Conservation (phyloP, 1,140 invertebrate genomes). For the Dendroctonus valens region DNA sequence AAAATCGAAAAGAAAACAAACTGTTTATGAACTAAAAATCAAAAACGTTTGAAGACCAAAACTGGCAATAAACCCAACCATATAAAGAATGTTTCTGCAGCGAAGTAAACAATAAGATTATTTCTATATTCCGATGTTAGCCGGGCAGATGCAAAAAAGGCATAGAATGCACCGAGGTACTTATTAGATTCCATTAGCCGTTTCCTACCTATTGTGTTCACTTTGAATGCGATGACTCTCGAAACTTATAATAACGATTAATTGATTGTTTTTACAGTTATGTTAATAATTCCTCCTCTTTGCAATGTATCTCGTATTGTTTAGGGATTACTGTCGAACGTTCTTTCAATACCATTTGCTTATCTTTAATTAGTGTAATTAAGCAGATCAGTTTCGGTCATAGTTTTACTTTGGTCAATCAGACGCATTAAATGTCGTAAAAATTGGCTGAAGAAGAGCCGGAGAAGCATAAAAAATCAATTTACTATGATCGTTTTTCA, state of each 20-base stretch:
- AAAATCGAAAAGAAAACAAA: too few species aligned
- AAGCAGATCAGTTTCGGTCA: too few species aligned
- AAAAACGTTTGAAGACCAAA: too few species aligned
- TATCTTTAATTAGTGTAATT: too few species aligned
- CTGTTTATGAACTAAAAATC: too few species aligned
- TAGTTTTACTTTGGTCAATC: too few species aligned
- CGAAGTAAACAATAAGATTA: conserved; percentile 11
- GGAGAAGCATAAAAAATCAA: conserved; percentile 16
- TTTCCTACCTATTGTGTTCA: conserved; percentile 31
- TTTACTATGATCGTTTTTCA: conserved; percentile 21
- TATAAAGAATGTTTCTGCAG: conserved; percentile 1
- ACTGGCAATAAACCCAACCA: too few species aligned
- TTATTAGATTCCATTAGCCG: conserved; percentile 30
- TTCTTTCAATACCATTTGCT: not conserved
- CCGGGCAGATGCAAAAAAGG: conserved; percentile 6
- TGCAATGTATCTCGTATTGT: conserved; percentile 1
- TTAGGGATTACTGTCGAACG: too few species aligned
- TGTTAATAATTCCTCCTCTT: conserved; percentile 9
- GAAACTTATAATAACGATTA: conserved; percentile 19
- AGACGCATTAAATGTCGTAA: too few species aligned
- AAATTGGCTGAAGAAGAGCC: too few species aligned
- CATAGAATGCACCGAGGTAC: conserved; percentile 23
- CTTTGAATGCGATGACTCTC: conserved; percentile 21
- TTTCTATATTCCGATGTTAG: conserved; percentile 14
- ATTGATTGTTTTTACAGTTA: conserved; percentile 29